Evolutionary conservation across 2,113 vertebrate species (phyloP), one percentile per base, ranked within the genome.

Genomic region (Cephalopterus ornatus): DNA sequence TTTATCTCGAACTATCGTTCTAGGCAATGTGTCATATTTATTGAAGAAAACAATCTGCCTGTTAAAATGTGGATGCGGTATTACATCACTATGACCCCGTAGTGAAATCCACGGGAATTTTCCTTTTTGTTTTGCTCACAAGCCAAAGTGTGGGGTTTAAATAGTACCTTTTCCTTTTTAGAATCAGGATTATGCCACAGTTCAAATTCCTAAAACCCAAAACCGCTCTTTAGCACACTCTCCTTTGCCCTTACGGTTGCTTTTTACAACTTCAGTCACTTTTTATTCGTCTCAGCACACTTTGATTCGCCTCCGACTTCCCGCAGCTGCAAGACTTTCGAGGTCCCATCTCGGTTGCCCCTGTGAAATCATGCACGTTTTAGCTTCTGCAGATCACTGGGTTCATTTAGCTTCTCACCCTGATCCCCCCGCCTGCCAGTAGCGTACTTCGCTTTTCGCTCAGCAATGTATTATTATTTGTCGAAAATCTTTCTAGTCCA

Each of bases 391-490:
- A 58, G 61, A 59, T 66, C 84, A 7, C 81, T 37, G 49, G 19
- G 58, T 61, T 83, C 65, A 13, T 76, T 78, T n/a, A 71, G 37
- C 39, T 68, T 53, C 55, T 83, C 87, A 22, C 39, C 39, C 58
- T 2, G 49, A 26, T 21, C 41, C 27, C 39, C 12, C 49, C 9
- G 3, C 27, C 59, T 22, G 27, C 65, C 66, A 53, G 42, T 41
- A 66, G 81, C 1, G 26, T 47, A 27, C 81, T 92, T 94, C 19
- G 11, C 82, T 87, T 92, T 91, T 89, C 80, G 90, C 72, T 83
- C 70, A 91, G 89, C 80, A 71, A 42, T 11, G 49, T 63, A 28
- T 47, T 96, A 86, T 93, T 96, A 89, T 84, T 97, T 94, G 95
- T 41, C 41, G 58, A 88, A 97, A 97, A 93, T 79, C 66, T 94